Evolutionary conservation across 2,113 vertebrate genomes (phyloP).

Genomic region (Hypocryptadius cinnamomeus): DNA sequence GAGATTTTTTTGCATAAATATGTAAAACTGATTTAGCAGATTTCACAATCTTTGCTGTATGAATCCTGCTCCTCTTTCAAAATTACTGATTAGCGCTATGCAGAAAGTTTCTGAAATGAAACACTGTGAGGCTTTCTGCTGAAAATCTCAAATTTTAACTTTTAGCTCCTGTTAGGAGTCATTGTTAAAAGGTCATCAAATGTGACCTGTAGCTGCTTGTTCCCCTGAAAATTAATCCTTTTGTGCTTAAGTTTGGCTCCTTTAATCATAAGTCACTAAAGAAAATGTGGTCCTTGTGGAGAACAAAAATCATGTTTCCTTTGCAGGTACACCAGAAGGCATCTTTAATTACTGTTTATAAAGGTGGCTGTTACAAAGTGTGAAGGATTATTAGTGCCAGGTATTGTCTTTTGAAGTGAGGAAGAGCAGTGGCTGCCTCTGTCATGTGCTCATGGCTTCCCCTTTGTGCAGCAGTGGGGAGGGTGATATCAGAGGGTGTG

Average conservation of each 20-base stretch:
- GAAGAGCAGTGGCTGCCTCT: not conserved
- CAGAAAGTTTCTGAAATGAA: not conserved
- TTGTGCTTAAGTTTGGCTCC: not conserved
- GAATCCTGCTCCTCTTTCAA: not conserved
- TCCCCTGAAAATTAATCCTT: not conserved
- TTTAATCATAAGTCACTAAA: constrained; percentile 6
- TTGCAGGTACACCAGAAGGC: constrained; percentile 10
- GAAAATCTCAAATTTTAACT: not conserved
- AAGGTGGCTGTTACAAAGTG: not conserved
- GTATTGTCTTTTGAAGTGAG: constrained; percentile 5
- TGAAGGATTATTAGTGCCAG: not conserved
- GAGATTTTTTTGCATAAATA: not conserved
- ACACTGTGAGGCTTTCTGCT: not conserved
- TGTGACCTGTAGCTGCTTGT: not conserved
- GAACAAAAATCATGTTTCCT: not conserved
- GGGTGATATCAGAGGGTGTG: not conserved
- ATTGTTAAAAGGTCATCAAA: not conserved
- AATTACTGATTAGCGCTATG: not conserved
- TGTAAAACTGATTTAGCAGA: not conserved
- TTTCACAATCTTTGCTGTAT: not conserved
- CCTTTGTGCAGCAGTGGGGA: not conserved
- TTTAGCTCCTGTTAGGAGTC: not conserved
- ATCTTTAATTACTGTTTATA: constrained; percentile 31
- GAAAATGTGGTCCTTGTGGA: constrained; percentile 1
- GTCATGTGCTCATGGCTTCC: not conserved